phyloP scores from a whole-genome alignment of 2,888 invertebrate genomes.

The Melitaea athalia region DNA sequence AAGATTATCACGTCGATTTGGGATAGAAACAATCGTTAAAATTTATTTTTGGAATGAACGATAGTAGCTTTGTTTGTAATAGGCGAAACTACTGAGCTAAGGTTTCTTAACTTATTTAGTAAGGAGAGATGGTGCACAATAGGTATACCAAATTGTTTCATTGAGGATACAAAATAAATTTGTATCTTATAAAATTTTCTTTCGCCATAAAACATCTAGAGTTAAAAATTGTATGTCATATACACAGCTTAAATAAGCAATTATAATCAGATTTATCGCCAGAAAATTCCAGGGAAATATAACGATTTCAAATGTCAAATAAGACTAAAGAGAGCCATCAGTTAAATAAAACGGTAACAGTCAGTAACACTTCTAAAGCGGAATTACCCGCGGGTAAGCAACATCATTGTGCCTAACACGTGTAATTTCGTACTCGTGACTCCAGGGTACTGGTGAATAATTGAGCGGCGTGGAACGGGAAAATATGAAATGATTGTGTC shows the following conservation, averaged over 20 bases:
- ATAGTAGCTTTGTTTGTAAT: no score
- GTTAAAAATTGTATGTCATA: no score
- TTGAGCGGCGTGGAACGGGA: constrained; percentile 69
- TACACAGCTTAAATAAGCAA: no score
- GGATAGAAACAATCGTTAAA: neutral
- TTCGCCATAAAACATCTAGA: no score
- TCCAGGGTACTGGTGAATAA: constrained; percentile 65
- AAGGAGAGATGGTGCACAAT: no score
- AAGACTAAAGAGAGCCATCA: constrained; percentile 9
- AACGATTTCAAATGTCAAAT: neutral
- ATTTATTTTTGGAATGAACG: neutral
- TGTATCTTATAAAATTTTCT: no score
- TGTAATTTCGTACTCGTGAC: constrained; percentile 73
- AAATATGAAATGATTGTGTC: constrained; percentile 77
- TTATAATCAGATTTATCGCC: no score
- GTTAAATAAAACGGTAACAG: constrained; percentile 68
- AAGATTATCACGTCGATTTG: neutral
- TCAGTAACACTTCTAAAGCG: constrained; percentile 65
- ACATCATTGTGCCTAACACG: constrained; percentile 62
- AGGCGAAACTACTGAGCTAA: no score
- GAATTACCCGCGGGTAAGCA: constrained; percentile 70
- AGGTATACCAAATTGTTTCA: no score
- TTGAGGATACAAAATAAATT: no score
- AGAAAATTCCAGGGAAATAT: no score
- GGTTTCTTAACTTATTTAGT: no score